Base-by-base conservation (phyloP, 2,797 vertebrate species). In the Myiotriccus ornatus region DNA sequence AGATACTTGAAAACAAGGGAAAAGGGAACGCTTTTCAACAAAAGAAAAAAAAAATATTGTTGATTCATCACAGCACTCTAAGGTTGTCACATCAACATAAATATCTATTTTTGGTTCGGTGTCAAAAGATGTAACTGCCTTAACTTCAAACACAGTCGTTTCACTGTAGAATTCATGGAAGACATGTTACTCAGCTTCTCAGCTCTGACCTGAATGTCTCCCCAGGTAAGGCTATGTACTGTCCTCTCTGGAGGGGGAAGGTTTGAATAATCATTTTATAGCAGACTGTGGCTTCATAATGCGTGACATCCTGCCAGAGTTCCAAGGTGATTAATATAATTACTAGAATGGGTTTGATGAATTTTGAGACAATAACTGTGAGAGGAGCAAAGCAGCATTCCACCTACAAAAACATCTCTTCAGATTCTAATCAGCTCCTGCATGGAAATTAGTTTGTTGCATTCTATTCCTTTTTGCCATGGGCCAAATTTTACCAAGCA, bases 311-410 rank as follows among this genome's bases (percentile, higher is more conserved):
- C 82, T 91, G 65, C 7, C 28, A 63, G 77, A 87, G 63, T n/a
- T 90, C 76, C 86, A 64, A 35, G 50, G 24, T 90, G 88, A 87
- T 92, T 87, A 87, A 93, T 94, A 4, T 76, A 87, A 89, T 81
- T 78, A 71, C 60, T 75, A 64, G 46, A 74, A 41, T 50, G 43
- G 56, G 28, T 27, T 78, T 80, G 60, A 83, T 93, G 81, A 93
- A 77, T 95, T 92, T 85, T 87, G 50, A 91, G 68, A 35, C 32
- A 62, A 53, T n/a, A 65, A 27, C 20, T 4, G 0, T 37, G 78
- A 90, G 43, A 89, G 74, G 52, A 87, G 52, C 52, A 71, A 71
- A 81, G 53, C n/a, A 60, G 17, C 13, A 2, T 74, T 94, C 80
- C 75, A 84, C 69, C 59, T 73, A 59, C 46, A 57, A 88, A 92